Base-by-base conservation (phyloP, 2,797 vertebrate genomes). In the Chrosomus eos region DNA sequence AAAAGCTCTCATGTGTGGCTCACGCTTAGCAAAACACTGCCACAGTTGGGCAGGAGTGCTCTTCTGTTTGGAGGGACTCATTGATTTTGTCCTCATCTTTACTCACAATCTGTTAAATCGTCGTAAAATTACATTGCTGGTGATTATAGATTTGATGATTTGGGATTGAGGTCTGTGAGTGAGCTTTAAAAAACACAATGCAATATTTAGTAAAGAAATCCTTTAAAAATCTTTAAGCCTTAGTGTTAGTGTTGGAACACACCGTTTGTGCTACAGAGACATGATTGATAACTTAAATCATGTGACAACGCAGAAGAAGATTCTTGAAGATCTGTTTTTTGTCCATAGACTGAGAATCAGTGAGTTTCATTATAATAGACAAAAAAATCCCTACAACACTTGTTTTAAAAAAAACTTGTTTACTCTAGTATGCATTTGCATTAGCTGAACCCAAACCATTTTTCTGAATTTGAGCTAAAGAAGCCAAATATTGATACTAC, bases 1-100 rank as follows among this genome's bases (percentile, higher is more conserved):
- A 93, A 94, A 94, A 91, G 86, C 92, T 88, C 89, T 94, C 90
- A 89, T 93, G 92, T 92, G 93, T 94, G 92, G 93, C 92, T 90
- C 67, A 81, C 86, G 87, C 88, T 79, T 81, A 72, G 87, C 79
- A 89, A 74, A 90, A 88, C 82, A 78, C 76, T 77, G 82, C 90
- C 82, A 67, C 84, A 89, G 89, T 89, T 88, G 88, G 75, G 78
- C 72, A 86, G 72, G 80, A 81, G 60, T 71, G 38, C 86, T 78
- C 40, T 33, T 87, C 87, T 86, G 77, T 85, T 87, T 77, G 58
- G 74, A 73, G 79, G 60, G 76, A 76, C 75, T 62, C 84, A 84
- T 86, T 89, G 88, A 89, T 90, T 90, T 85, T 74, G 78, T 83
- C 83, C 60, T 83, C 74, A 86, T 72, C 70, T 74, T 78, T 80